Percentiles rank a stretch among this genome's conserved stretches.
These are phyloP conservation scores for Amphilophus citrinellus DNA, from an alignment of 2,113 vertebrate genomes.

Conservation along the genomic window DNA sequence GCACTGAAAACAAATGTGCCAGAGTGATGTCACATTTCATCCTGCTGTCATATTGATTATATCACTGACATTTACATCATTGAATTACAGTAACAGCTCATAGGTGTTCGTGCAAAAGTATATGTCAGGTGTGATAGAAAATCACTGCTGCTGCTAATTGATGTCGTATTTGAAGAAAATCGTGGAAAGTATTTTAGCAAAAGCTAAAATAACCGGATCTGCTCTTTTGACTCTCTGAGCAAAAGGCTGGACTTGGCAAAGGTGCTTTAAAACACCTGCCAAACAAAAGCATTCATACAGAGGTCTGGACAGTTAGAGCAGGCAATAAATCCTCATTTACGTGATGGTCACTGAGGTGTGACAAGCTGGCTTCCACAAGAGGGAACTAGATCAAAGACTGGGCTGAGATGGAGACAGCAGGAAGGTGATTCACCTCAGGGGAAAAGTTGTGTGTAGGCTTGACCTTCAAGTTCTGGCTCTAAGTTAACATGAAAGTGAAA, in stretches of 20 bases:
- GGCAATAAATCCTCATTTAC: conserved; percentile 77
- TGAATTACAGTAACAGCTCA: neutral
- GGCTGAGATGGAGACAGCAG: conserved; percentile 34
- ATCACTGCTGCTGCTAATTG: neutral
- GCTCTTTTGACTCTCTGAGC: conserved; percentile 20
- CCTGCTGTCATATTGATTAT: neutral
- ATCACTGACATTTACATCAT: neutral
- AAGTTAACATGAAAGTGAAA: conserved; percentile 27
- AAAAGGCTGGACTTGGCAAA: conserved; percentile 47
- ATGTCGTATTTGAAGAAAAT: conserved; percentile 22
- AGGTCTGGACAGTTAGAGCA: conserved; percentile 35
- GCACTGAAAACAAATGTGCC: neutral
- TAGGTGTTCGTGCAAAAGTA: neutral
- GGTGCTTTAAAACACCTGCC: conserved; percentile 41
- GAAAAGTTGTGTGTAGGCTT: conserved; percentile 18
- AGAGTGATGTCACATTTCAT: neutral
- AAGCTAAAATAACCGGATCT: conserved; percentile 21
- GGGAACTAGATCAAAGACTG: conserved; percentile 70
- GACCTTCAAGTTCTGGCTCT: conserved; percentile 39
- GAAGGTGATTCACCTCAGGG: conserved; percentile 44
- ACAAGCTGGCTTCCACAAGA: conserved; percentile 54
- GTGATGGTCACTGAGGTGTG: conserved; percentile 66
- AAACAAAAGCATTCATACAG: conserved; percentile 53
- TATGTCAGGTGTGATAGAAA: neutral
- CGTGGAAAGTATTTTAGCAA: conserved; percentile 17